Evolutionary conservation across 1,140 invertebrate genomes (phyloP).

Genomic region (Telenomus remus): DNA sequence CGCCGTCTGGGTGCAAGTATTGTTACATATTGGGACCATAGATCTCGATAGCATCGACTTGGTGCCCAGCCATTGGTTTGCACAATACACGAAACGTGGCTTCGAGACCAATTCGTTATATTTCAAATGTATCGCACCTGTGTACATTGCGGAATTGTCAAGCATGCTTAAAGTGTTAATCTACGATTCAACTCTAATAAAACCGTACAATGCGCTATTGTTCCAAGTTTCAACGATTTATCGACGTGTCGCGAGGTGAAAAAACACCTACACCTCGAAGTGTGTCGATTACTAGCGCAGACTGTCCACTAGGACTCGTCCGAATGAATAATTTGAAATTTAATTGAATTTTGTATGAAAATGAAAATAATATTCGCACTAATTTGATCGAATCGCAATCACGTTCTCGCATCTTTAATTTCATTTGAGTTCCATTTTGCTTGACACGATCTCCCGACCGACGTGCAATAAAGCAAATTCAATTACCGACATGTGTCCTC

Average conservation of each 20-base stretch:
- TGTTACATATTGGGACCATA: conserved; percentile 56
- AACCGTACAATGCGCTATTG: conserved; percentile 8
- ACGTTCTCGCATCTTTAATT: neutral
- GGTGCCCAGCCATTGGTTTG: conserved; percentile 44
- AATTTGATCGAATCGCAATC: neutral
- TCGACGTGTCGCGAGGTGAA: too few relatives aligned
- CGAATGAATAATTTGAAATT: too few relatives aligned
- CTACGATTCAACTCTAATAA: conserved; percentile 21
- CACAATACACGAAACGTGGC: conserved; percentile 57
- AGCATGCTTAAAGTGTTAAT: conserved; percentile 34
- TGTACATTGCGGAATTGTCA: conserved; percentile 35
- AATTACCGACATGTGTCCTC: neutral
- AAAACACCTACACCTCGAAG: too few relatives aligned
- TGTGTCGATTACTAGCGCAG: too few relatives aligned
- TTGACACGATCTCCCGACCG: neutral
- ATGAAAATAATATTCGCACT: neutral
- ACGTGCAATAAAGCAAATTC: neutral
- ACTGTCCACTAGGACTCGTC: too few relatives aligned
- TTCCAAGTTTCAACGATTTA: conserved; percentile 1
- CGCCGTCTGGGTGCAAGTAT: conserved; percentile 43
- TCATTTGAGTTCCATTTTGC: neutral
- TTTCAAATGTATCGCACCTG: conserved; percentile 47
- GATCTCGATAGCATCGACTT: conserved; percentile 37
- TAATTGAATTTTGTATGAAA: too few relatives aligned
- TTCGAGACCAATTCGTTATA: conserved; percentile 57